Evolutionary conservation across 2,113 vertebrate genomes (phyloP).

Genomic region (Callionymus lyra): DNA sequence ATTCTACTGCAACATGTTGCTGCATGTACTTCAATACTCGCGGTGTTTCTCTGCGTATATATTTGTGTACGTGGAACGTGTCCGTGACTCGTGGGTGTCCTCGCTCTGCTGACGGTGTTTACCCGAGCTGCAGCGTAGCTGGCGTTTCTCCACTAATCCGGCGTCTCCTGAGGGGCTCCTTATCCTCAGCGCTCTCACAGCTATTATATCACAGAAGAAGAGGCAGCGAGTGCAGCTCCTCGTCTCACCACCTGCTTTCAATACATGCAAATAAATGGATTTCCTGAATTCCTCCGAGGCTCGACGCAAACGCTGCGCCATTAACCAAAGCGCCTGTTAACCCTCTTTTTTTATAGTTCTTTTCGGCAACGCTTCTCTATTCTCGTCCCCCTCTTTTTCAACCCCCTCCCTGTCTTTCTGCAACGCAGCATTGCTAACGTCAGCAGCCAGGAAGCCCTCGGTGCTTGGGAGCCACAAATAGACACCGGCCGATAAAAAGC

Average conservation of each 20-base stretch:
- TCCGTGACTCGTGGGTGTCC: conserved; percentile 42
- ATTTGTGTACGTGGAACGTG: conserved; percentile 7
- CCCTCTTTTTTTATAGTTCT: conserved; percentile 18
- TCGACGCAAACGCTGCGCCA: conserved; percentile 25
- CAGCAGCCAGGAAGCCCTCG: conserved; percentile 70
- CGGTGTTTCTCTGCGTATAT: not conserved
- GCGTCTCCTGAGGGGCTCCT: conserved; percentile 49
- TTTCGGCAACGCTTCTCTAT: conserved; percentile 15
- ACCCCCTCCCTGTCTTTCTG: conserved; percentile 45
- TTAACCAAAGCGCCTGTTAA: conserved; percentile 21
- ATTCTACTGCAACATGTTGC: too few relatives aligned
- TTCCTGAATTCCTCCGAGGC: conserved; percentile 10
- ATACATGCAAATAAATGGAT: conserved; percentile 36
- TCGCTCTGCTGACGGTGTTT: conserved; percentile 49
- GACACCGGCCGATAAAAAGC: conserved; percentile 66
- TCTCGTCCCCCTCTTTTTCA: conserved; percentile 4
- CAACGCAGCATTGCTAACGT: conserved; percentile 64
- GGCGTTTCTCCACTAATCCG: conserved; percentile 59
- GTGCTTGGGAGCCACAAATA: conserved; percentile 70
- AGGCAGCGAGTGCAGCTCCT: conserved; percentile 22
- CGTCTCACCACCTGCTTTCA: conserved; percentile 14
- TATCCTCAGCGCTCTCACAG: conserved; percentile 38
- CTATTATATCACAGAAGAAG: conserved; percentile 36
- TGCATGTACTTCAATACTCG: too few relatives aligned
- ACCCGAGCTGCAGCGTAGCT: conserved; percentile 47